Base-by-base conservation (phyloP, 1,140 invertebrate genomes). In the Leptopilina clavipes region DNA sequence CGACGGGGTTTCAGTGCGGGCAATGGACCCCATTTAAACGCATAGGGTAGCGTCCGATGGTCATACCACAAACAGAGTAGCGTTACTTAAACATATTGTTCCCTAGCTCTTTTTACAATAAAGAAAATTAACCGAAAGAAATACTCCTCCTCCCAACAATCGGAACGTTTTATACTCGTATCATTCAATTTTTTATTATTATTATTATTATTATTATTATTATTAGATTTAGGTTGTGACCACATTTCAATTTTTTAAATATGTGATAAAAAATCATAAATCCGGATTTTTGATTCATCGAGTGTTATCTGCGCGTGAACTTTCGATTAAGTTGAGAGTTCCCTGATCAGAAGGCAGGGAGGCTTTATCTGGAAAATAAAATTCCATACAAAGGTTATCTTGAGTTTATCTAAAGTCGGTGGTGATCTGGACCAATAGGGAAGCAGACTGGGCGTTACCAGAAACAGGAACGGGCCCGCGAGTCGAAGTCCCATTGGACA, bases 341-440 rank as follows among this genome's bases (percentile, higher is more conserved):
- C 17, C 19, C n/a, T n/a, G n/a, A 22, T 65, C 43, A 56, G 71
- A 76, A 22, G 59, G 70, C 75, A 71, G 72, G 7, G 37, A 8
- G 8, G 0, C 40, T 76, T 78, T 81, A 79, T 79, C 74, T 76
- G 65, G 72, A 43, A 70, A 78, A 77, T 73, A 56, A 76, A 82
- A 79, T 80, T 71, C 70, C 14, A 31, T 31, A 31, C 65, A 44
- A 40, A 56, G 71, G 59, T 73, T 77, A 79, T 76, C 79, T n/a
- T 22, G 73, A 48, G 65, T 80, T 40, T 78, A 78, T 82, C 78
- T 73, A 54, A 71, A 73, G 75, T 73, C 52, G 77, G 77, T 71
- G 71, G 45, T 45, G 11, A n/a, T 31, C 8, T 37, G 43, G 22
- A 65, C 87, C 87, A 88, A 88, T 88, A 74, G 71, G 54, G 19